These are phyloP conservation scores for Ochropleura plecta DNA, from an alignment of 2,888 invertebrate genomes.

Conservation along the genomic window DNA sequence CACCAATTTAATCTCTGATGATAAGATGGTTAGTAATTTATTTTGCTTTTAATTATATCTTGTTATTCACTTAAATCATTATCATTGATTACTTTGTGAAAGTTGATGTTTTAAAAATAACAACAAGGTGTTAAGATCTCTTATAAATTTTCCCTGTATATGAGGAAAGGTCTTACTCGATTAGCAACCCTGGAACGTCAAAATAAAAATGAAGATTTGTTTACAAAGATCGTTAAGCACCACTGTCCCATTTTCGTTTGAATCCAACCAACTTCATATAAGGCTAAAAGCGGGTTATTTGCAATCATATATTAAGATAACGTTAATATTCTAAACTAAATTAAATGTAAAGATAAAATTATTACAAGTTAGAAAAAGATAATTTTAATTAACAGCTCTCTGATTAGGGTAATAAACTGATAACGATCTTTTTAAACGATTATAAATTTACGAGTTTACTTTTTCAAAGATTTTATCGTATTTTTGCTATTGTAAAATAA, in stretches of 20 bases:
- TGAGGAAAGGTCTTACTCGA: neutral
- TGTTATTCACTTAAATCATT: neutral
- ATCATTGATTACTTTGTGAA: neutral
- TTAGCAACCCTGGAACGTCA: constrained; percentile 46
- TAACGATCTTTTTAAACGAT: constrained; percentile 57
- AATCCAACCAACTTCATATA: neutral
- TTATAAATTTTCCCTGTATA: neutral
- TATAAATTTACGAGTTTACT: neutral
- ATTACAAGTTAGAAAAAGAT: constrained; percentile 27
- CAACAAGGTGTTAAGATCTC: accelerated
- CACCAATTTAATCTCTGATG: neutral
- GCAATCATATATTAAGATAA: neutral
- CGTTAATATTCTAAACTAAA: constrained; percentile 2
- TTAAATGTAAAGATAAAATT: constrained; percentile 19
- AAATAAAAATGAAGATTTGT: constrained; percentile 4
- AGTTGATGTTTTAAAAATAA: neutral
- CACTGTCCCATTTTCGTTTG: neutral
- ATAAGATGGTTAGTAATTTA: neutral
- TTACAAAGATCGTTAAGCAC: constrained; percentile 31
- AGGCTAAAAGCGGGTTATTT: neutral
- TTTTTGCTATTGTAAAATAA: neutral
- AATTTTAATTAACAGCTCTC: constrained; percentile 39
- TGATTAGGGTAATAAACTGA: constrained; percentile 15
- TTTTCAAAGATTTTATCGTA: constrained; percentile 26
- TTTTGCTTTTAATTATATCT: neutral